Conservation (phyloP, 2,797 vertebrate species). For the Coendou prehensilis region DNA sequence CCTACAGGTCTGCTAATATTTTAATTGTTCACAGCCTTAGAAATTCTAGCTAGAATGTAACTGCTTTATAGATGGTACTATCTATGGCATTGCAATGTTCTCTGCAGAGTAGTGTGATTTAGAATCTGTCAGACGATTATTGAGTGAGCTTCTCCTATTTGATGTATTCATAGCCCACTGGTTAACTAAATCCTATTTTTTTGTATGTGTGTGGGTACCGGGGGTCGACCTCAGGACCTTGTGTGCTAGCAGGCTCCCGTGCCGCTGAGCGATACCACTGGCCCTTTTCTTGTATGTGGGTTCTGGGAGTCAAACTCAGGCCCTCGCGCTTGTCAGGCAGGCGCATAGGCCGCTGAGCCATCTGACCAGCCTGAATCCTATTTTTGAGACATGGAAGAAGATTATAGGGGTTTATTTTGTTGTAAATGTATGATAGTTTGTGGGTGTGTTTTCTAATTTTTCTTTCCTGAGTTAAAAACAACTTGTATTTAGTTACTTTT, state of each 20-base stretch:
- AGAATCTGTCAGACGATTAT: not conserved
- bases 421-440: slow-evolving; percentile 40
- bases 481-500: slow-evolving; percentile 12
- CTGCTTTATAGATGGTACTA: not conserved
- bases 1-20: slow-evolving; percentile 34
- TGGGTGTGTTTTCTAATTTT: slow-evolving; percentile 5
- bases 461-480: slow-evolving; percentile 22
- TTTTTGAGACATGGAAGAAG: not conserved
- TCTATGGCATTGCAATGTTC: not conserved
- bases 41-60: not conserved
- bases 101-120: not conserved
- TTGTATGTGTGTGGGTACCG: too few relatives aligned
- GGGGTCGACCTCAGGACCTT: too few relatives aligned
- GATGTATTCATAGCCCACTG: not conserved
- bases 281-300: too few relatives aligned
- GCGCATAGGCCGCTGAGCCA: too few relatives aligned
- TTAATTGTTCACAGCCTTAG: not conserved
- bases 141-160: not conserved
- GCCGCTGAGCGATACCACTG: too few relatives aligned
- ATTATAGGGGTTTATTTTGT: slow-evolving; percentile 45
- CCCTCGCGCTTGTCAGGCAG: too few relatives aligned
- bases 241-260: too few relatives aligned
- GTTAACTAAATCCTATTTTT: not conserved
- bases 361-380: not conserved
- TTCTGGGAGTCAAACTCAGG: too few relatives aligned